Conservation (phyloP, 1,140 invertebrate genomes). For the Leptestheria dahalacensis region DNA sequence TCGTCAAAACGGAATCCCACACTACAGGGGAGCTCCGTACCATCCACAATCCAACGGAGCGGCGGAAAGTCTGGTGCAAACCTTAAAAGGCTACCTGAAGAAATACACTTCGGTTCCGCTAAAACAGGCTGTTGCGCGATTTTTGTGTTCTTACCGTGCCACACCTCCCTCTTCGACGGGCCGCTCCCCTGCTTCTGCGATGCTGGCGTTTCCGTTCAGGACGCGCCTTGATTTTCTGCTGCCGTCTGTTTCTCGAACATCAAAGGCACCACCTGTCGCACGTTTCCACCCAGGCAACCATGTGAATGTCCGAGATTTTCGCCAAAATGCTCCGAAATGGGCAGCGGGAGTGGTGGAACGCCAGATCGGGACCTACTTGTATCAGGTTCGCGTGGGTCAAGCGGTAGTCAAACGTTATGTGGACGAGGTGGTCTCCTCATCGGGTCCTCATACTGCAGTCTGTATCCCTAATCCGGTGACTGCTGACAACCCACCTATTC, state of each 20-base stretch:
- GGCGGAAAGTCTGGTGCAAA: not conserved
- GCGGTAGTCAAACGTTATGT: not conserved
- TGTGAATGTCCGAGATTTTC: not conserved
- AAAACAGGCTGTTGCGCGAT: not conserved
- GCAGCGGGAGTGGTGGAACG: not conserved
- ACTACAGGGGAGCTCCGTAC: not conserved
- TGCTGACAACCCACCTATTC: too few species aligned
- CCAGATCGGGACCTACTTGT: not conserved
- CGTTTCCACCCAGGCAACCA: not conserved
- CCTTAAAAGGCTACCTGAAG: not conserved
- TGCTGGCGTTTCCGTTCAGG: not conserved
- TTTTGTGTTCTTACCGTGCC: not conserved
- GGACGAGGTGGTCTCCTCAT: not conserved
- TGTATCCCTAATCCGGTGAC: not conserved
- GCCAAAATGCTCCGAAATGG: not conserved
- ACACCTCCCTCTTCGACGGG: not conserved
- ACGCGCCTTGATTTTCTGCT: not conserved
- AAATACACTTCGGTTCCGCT: not conserved
- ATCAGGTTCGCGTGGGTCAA: not conserved
- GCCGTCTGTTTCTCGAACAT: not conserved
- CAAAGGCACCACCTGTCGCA: not conserved
- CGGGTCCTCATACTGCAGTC: not conserved
- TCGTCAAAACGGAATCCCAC: constrained; percentile 20
- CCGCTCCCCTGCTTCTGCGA: not conserved
- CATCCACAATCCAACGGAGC: not conserved